Evolutionary conservation across 30 jellyfish, hydroid and myxozoan species (phyloP), one percentile per base, ranked within the genome.

Genomic region (Morbakka virulenta): DNA sequence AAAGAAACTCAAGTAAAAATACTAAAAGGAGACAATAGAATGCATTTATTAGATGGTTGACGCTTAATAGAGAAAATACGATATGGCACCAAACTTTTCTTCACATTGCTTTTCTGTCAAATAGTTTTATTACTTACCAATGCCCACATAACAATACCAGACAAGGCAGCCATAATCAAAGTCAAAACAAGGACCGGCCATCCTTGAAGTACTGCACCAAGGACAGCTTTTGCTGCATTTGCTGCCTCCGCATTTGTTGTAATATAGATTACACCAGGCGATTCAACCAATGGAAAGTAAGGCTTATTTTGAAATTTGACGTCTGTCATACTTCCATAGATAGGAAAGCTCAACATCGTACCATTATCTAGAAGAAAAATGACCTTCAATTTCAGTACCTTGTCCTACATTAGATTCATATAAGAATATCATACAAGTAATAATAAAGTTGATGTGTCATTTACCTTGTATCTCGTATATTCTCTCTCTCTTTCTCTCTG

Each of bases 121-220:
- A n/a, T n/a, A 22, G n/a, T n/a, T n/a, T n/a, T n/a, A n/a, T n/a
- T n/a, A n/a, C 93, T 66, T 69, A 92, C 98, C 95, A 92, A 41
- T 3, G 98, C 98, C 98, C 98, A 92, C 98, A 92, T 92, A 36
- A 92, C 94, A 14, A 92, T 92, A n/a, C 98, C 98, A 63, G 98
- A 92, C 34, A 92, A 95, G 14, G 96, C 98, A 30, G 98, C 98
- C 98, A 92, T 92, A 50, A 92, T 86, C 53, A 92, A 71, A 1
- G 98, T 92, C 52, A 92, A 69, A 49, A 92, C 96, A 52, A 92
- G 85, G 48, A 92, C 96, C 24, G 98, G 98, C 98, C 98, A 92
- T 25, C 98, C 98, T 47, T 80, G 95, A 25, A 92, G 36, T n/a
- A 92, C 98, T 26, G 98, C 98, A 2, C 32, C 89, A 88, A 92